A percentile compares a stretch with the other conserved stretches of the same genome.
Evolutionary conservation across 1,140 invertebrate species (phyloP).

Genomic region (Tetramorium alpestre): DNA sequence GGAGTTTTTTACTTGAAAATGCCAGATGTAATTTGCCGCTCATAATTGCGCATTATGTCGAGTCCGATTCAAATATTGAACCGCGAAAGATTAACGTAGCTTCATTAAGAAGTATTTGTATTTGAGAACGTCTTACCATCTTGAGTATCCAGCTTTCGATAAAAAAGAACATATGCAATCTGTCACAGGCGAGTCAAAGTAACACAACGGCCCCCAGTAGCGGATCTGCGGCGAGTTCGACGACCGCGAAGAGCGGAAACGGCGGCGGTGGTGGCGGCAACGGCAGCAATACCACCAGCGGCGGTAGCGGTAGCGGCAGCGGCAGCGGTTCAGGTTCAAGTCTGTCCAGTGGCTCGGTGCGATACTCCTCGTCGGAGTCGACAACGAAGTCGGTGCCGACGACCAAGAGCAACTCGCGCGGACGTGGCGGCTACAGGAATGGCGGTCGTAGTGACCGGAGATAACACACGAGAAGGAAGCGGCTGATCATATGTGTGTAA

Average conservation of each 20-base stretch:
- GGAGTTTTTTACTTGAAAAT: too few species aligned
- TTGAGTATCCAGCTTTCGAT: background rate
- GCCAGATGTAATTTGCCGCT: too few species aligned
- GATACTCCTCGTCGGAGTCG: slow-evolving; percentile 74
- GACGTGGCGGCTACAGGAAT: slow-evolving; percentile 85
- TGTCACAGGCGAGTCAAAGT: slow-evolving; percentile 76
- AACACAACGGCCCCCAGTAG: slow-evolving; percentile 76
- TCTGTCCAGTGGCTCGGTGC: slow-evolving; percentile 76
- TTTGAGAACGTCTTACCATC: background rate
- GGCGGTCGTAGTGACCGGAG: slow-evolving; percentile 85
- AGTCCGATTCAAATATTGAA: background rate
- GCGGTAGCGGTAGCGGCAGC: slow-evolving; percentile 55
- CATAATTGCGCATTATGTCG: background rate
- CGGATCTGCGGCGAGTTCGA: slow-evolving; percentile 78
- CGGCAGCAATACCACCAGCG: slow-evolving; percentile 65
- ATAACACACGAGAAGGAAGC: slow-evolving; percentile 82
- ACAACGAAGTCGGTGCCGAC: slow-evolving; percentile 80
- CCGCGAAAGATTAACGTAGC: background rate
- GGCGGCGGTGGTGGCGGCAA: slow-evolving; percentile 75
- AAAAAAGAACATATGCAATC: background rate
- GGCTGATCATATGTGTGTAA: slow-evolving; percentile 64
- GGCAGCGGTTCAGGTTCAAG: slow-evolving; percentile 59
- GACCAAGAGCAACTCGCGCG: slow-evolving; percentile 86
- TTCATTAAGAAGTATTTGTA: background rate
- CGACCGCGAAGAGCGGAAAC: slow-evolving; percentile 85